Base-by-base conservation (phyloP, 2,888 invertebrate species). In the Drosophila borealis region DNA sequence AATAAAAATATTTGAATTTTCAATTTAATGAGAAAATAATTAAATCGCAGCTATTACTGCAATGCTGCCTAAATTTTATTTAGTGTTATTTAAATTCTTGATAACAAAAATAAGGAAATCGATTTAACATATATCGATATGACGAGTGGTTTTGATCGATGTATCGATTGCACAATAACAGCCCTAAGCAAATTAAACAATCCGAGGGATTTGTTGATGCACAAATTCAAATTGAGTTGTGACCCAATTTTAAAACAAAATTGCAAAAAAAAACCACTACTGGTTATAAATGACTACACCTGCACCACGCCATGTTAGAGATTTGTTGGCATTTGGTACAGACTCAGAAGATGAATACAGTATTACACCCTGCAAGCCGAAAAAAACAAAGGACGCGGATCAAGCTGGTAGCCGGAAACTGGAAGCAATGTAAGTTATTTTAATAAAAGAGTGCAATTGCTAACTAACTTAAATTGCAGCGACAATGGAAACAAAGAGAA, bases 261-360 rank as follows among this genome's bases (percentile, higher is more conserved):
- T 34, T 33, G 2, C 1, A 21, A 19, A n/a, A 45, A 57, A 50
- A 39, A 25, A 3, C 10, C 6, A 37, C 48, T 14, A 51, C 6
- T 13, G 29, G 17, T 57, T 68, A 63, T 68, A 73, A 53, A 90
- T 90, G 90, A 80, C 78, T 51, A 87, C 88, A 56, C 78, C 88
- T 51, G 84, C 82, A 63, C 92, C 92, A 21, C 89, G 89, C 19
- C 87, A 91, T 65, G 87, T 91, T 11, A 91, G 88, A 70, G 92
- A 92, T 50, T 73, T 92, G 48, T 88, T 91, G 11, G 89, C 89
- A 19, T 70, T 90, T 44, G 90, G 90, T 50, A 63, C 87, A n/a
- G 92, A 92, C 49, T 91, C 92, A 0, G 92, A 92, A 0, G 92
- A 92, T 57, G 92, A 92, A 76, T 90, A 89, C 45, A 67, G 57